A percentile compares a stretch with the other conserved stretches of the same genome.
phyloP scores from a whole-genome alignment of 1,140 invertebrate species.

The Venturia canescens region DNA sequence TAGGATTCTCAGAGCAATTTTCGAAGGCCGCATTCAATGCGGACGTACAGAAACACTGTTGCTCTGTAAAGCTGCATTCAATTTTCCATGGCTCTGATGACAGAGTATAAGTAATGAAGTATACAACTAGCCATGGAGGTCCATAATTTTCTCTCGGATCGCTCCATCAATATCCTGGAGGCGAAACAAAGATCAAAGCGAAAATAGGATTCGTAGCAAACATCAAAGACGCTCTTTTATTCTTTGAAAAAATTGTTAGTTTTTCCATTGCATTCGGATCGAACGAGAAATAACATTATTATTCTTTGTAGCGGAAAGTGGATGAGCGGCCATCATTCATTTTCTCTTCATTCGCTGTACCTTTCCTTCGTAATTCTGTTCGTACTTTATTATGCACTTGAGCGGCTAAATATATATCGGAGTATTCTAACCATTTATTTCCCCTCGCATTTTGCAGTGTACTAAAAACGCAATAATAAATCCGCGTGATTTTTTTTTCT shows the following conservation, averaged over 20 bases:
- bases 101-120: too few species aligned
- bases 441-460: background rate
- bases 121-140: too few species aligned
- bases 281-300: background rate
- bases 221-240: background rate
- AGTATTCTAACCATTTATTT: background rate
- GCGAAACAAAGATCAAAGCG: background rate
- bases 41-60: too few species aligned
- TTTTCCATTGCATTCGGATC: constrained; percentile 10
- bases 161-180: too few species aligned
- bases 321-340: background rate
- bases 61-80: too few species aligned
- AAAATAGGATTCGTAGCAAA: background rate
- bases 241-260: background rate
- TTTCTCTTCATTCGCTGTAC: background rate
- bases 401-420: background rate
- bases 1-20: too few species aligned
- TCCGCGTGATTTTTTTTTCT: background rate
- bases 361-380: background rate
- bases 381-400: background rate
- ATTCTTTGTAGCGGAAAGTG: background rate
- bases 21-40: too few species aligned
- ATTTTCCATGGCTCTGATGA: too few species aligned
- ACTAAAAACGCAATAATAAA: constrained; percentile 13
- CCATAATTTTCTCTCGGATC: too few species aligned